A percentile compares a stretch with the other conserved stretches of the same genome.
phyloP scores from a whole-genome alignment of 2,113 vertebrate genomes.

The Elephas maximus region DNA sequence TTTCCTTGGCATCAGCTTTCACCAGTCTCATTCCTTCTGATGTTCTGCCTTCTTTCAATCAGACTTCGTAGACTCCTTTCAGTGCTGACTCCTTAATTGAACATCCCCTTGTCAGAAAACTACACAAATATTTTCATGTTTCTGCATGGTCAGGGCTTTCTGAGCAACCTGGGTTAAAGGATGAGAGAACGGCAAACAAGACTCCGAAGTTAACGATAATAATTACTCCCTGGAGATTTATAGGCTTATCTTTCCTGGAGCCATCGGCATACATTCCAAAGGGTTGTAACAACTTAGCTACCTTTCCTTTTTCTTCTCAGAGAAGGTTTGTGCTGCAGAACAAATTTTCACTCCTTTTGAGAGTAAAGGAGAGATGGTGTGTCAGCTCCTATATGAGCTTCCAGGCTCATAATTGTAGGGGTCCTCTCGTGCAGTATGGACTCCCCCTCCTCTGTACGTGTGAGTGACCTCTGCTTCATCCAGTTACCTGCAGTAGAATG shows the following conservation, averaged over 20 bases:
- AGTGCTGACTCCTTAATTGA: not conserved
- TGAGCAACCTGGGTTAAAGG: not conserved
- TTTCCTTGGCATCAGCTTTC: not conserved
- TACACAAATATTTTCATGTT: not conserved
- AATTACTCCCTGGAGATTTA: not conserved
- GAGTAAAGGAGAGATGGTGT: not conserved
- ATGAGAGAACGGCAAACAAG: not conserved
- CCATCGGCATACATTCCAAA: not conserved
- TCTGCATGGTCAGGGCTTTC: not conserved
- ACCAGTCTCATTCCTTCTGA: not conserved
- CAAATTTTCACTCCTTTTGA: not conserved
- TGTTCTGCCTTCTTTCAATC: not conserved
- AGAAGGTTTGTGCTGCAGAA: not conserved
- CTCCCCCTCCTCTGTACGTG: accelerated
- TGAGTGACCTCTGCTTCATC: not conserved
- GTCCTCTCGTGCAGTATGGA: not conserved
- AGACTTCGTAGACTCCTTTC: too few relatives aligned
- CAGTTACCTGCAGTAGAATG: not conserved
- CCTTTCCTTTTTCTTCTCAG: not conserved
- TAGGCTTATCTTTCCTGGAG: not conserved
- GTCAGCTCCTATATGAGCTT: not conserved
- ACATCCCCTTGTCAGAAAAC: not conserved
- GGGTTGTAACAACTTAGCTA: not conserved
- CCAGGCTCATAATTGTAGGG: not conserved
- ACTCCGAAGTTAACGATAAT: not conserved